A percentile compares a stretch with the other conserved stretches of the same genome.
These are phyloP conservation scores for Hyles euphorbiae DNA, from an alignment of 1,140 invertebrate genomes.

Conservation along the genomic window DNA sequence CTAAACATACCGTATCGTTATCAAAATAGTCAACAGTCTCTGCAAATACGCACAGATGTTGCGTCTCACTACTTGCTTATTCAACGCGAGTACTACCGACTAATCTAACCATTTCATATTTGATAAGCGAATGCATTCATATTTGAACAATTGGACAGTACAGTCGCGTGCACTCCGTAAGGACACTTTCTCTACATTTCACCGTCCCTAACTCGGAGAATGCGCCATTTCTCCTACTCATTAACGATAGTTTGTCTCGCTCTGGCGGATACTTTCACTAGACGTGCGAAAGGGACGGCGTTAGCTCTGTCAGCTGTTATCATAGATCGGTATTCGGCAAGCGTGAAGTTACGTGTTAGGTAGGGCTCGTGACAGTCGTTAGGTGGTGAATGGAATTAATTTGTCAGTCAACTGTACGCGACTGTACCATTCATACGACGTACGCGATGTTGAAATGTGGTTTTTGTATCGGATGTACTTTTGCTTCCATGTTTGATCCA, in stretches of 20 bases:
- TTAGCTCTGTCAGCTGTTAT: conserved; percentile 20
- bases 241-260: conserved; percentile 38
- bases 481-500: too few relatives aligned
- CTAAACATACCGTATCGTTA: too few relatives aligned
- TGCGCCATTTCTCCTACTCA: conserved; percentile 45
- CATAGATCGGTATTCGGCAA: conserved; percentile 38
- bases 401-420: neutral
- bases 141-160: conserved; percentile 5
- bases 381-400: conserved; percentile 2
- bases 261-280: conserved; percentile 35
- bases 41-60: too few relatives aligned
- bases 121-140: conserved; percentile 4
- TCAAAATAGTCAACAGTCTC: too few relatives aligned
- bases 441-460: too few relatives aligned
- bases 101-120: too few relatives aligned
- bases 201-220: conserved; percentile 33
- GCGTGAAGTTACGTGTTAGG: conserved; percentile 23
- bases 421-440: too few relatives aligned
- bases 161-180: conserved; percentile 2
- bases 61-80: too few relatives aligned
- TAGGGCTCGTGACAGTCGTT: neutral
- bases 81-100: too few relatives aligned
- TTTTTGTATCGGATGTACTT: too few relatives aligned
- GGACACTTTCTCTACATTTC: conserved; percentile 39
- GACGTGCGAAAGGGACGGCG: conserved; percentile 27